Percentiles rank a stretch among this genome's conserved stretches.
Conservation (phyloP, 53 echinoderm and acorn worm species). For the Mesocentrotus franciscanus region DNA sequence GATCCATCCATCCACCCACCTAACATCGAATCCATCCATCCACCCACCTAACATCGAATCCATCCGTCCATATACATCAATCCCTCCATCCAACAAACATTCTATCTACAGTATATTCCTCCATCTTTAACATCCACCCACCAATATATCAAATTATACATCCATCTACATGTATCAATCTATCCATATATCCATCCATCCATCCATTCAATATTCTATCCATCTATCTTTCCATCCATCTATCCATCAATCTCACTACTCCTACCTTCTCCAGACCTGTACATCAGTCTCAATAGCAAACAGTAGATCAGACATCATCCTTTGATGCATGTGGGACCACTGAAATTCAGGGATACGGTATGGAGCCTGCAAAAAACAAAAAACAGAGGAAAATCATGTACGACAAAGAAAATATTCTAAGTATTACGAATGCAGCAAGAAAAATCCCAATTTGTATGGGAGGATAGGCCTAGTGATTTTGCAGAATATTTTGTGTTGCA, state of each 20-base stretch:
- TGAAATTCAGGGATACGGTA: slow-evolving; percentile 97
- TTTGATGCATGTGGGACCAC: slow-evolving; percentile 99
- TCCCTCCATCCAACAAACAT: not conserved
- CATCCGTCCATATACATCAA: no score
- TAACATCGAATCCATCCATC: no score
- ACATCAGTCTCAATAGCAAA: slow-evolving; percentile 99
- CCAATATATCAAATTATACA: not conserved
- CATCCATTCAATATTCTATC: not conserved
- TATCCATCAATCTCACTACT: not conserved
- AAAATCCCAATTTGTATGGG: no score
- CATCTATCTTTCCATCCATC: not conserved
- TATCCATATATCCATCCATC: not conserved
- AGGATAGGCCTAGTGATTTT: no score
- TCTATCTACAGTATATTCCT: no score
- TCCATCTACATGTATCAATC: not conserved
- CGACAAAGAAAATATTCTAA: not conserved
- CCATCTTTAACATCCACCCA: no score
- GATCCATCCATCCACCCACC: no score
- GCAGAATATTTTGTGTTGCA: no score
- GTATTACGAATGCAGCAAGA: no score
- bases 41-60: no score
- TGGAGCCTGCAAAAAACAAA: slow-evolving; percentile 71
- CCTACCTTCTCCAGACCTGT: slow-evolving; percentile 99
- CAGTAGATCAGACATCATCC: slow-evolving; percentile 99
- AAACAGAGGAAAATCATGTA: not conserved